These are phyloP conservation scores for Ciconia stormi DNA, from an alignment of 2,113 vertebrate species.

Conservation along the genomic window DNA sequence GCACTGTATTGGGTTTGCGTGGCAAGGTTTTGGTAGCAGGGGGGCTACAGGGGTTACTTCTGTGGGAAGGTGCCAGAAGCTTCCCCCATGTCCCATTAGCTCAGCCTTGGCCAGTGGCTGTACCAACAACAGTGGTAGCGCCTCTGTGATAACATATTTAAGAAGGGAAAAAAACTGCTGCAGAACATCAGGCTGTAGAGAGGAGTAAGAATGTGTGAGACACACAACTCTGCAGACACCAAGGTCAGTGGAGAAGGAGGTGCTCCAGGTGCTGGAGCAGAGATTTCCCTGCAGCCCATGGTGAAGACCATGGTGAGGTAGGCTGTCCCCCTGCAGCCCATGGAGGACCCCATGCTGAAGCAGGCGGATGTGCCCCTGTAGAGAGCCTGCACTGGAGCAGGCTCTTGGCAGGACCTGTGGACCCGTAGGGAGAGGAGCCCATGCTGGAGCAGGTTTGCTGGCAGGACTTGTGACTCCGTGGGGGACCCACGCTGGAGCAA, in stretches of 20 bases:
- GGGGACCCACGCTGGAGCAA: too few relatives aligned
- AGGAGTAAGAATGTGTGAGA: not conserved
- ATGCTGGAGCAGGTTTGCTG: not conserved
- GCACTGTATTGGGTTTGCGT: not conserved
- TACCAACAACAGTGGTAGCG: fast-evolving
- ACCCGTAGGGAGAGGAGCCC: not conserved
- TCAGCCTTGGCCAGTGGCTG: not conserved
- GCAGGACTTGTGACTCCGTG: not conserved
- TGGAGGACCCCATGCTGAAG: not conserved
- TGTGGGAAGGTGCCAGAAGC: not conserved
- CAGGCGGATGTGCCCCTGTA: not conserved
- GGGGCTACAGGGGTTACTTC: not conserved
- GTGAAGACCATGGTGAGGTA: not conserved
- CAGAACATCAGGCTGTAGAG: not conserved
- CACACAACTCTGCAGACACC: not conserved
- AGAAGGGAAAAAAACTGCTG: not conserved
- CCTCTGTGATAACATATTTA: not conserved
- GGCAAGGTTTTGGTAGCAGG: not conserved
- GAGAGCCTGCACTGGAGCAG: not conserved
- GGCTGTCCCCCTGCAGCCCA: not conserved
- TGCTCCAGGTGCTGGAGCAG: not conserved
- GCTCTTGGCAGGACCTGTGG: not conserved
- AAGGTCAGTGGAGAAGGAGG: not conserved
- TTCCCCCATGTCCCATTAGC: not conserved
- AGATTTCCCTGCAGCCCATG: not conserved